phyloP scores from a whole-genome alignment of 2,888 invertebrate species.

The Mythimna ferrago region DNA sequence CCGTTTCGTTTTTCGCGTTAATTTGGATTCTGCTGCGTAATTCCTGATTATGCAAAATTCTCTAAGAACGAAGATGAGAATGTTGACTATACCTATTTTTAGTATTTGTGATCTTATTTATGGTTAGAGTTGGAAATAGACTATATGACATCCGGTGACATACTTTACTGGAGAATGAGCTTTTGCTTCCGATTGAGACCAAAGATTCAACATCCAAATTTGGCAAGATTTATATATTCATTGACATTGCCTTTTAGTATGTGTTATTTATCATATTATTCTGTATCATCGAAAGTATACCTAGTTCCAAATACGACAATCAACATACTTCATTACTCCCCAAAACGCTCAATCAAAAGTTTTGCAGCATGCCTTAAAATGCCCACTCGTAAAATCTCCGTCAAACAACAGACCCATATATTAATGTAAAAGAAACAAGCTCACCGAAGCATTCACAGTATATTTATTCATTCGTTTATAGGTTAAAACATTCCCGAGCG shows the following conservation, averaged over 20 bases:
- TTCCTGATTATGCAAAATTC: constrained; percentile 52
- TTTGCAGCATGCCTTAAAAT: constrained; percentile 16
- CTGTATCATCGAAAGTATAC: not conserved
- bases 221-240: not conserved
- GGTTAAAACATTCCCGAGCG: constrained; percentile 59
- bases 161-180: not conserved
- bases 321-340: not conserved
- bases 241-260: not conserved
- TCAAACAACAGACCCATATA: constrained; percentile 37
- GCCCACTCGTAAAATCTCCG: constrained; percentile 11
- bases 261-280: not conserved
- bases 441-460: constrained; percentile 44
- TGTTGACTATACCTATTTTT: constrained; percentile 31
- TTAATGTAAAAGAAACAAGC: constrained; percentile 42
- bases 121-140: constrained; percentile 8
- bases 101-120: constrained; percentile 32
- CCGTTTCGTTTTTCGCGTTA: constrained; percentile 48
- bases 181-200: not conserved
- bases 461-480: constrained; percentile 59
- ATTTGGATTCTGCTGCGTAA: constrained; percentile 57
- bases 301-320: not conserved
- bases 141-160: constrained; percentile 2
- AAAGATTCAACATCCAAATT: not conserved
- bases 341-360: constrained; percentile 26
- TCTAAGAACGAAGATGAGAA: constrained; percentile 11